Evolutionary conservation across 2,888 invertebrate species (phyloP).

Genomic region (Phaonia tiefii): DNA sequence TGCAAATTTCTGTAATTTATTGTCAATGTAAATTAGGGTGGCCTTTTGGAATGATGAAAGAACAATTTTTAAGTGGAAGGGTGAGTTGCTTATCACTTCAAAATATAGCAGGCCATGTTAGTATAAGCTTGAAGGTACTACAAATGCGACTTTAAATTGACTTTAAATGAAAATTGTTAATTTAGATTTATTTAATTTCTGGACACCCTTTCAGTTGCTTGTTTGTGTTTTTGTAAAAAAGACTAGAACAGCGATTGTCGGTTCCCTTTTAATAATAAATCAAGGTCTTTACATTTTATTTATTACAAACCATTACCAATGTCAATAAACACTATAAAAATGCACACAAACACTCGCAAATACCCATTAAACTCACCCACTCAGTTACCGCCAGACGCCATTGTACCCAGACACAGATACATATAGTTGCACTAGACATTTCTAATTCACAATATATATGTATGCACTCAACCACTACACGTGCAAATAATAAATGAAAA

Average conservation of each 20-base stretch:
- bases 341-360: not conserved
- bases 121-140: too few species aligned
- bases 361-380: not conserved
- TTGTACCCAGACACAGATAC: not conserved
- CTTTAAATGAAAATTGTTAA: too few species aligned
- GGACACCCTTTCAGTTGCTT: too few species aligned
- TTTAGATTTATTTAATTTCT: too few species aligned
- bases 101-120: too few species aligned
- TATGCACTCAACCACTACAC: not conserved
- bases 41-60: too few species aligned
- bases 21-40: not conserved
- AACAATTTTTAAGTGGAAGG: too few species aligned
- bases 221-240: not conserved
- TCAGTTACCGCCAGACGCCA: not conserved
- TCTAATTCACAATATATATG: not conserved
- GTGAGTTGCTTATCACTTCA: too few species aligned
- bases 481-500: not conserved
- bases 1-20: not conserved
- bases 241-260: too few species aligned
- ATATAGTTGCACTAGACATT: not conserved
- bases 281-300: constrained; percentile 34
- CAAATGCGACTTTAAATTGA: too few species aligned
- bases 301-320: constrained; percentile 41
- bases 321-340: constrained; percentile 38
- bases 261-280: constrained; percentile 34